Conservation (phyloP, 2,797 vertebrate species). For the Syncerus caffer region DNA sequence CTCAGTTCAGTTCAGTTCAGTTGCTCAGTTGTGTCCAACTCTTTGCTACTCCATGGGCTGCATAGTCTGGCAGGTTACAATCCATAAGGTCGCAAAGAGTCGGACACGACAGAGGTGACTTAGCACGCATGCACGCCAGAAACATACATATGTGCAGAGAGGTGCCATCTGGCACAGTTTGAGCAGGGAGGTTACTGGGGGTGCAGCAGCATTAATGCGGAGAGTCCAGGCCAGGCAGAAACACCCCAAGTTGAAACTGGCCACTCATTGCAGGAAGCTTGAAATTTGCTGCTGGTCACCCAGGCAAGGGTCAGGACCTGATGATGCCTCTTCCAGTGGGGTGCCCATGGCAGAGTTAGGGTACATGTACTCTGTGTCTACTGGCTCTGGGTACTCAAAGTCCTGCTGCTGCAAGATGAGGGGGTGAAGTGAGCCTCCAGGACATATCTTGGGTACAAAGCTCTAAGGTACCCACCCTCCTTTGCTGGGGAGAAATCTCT, state of each 20-base stretch:
- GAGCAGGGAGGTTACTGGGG: background rate
- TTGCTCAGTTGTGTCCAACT: background rate
- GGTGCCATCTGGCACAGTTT: too few species aligned
- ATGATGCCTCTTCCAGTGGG: background rate
- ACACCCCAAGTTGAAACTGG: background rate
- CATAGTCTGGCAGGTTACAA: background rate
- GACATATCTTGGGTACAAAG: background rate
- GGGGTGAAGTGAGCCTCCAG: accelerated
- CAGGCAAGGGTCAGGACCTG: background rate
- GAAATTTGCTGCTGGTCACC: background rate
- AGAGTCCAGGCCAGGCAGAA: background rate
- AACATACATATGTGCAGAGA: background rate
- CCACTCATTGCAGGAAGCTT: background rate
- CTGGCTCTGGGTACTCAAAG: background rate
- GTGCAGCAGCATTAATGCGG: accelerated
- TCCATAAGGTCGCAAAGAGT: background rate
- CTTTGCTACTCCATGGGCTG: background rate
- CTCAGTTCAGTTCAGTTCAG: background rate
- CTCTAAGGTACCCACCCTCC: background rate
- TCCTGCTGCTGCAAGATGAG: background rate
- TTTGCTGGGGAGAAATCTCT: background rate
- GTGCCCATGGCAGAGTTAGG: background rate
- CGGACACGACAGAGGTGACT: accelerated
- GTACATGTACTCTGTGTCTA: background rate
- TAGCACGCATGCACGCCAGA: background rate